phyloP scores from a whole-genome alignment of 2,113 vertebrate genomes.

The Cyprinodon brontotheroides region DNA sequence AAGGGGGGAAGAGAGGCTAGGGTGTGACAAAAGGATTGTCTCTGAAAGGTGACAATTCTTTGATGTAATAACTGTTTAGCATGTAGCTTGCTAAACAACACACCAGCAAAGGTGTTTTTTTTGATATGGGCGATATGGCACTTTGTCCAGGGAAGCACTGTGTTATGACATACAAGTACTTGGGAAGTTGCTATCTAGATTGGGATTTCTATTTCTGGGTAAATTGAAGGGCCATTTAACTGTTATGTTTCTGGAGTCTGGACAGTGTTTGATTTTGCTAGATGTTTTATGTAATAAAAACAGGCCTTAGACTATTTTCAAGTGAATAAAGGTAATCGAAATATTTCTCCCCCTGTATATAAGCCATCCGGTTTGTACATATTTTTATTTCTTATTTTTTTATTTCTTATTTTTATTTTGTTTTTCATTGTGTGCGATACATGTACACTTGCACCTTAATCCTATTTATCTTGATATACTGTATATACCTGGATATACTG shows the following conservation, averaged over 20 bases:
- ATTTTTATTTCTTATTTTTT: too few relatives aligned
- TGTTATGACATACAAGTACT: background rate
- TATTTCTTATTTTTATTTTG: too few relatives aligned
- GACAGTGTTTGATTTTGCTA: background rate
- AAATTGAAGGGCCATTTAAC: background rate
- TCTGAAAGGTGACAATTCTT: slow-evolving; percentile 47
- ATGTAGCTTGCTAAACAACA: slow-evolving; percentile 1
- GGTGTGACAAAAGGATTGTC: slow-evolving; percentile 48
- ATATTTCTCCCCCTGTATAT: too few relatives aligned
- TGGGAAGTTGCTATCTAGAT: background rate
- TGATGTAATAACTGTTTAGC: slow-evolving; percentile 36
- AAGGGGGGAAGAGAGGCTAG: slow-evolving; percentile 45
- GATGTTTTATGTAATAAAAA: too few relatives aligned
- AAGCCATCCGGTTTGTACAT: too few relatives aligned
- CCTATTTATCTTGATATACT: too few relatives aligned
- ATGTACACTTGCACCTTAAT: too few relatives aligned
- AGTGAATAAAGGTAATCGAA: too few relatives aligned
- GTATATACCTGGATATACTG: too few relatives aligned
- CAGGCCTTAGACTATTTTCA: too few relatives aligned
- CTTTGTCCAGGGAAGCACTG: background rate
- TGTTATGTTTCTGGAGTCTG: background rate
- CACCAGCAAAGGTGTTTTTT: background rate
- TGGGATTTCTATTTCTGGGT: background rate
- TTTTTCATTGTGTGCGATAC: too few relatives aligned
- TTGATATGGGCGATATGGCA: background rate